Evolutionary conservation across 2,797 vertebrate species (phyloP).

Genomic region (Dromococcyx pavoninus): DNA sequence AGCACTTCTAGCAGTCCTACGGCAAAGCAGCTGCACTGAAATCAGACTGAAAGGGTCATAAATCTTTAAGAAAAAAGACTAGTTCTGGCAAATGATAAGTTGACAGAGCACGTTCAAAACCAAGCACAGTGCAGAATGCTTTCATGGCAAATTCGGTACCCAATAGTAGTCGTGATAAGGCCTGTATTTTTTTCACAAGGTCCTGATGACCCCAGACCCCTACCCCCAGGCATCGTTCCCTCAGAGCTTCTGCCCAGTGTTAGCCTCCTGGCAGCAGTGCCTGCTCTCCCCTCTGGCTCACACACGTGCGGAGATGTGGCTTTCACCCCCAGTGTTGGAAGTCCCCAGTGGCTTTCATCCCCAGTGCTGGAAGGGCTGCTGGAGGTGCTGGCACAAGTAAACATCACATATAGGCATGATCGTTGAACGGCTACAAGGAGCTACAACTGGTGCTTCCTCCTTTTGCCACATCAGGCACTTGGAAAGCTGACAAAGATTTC

Average conservation of each 20-base stretch:
- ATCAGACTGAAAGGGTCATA: not conserved
- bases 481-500: not conserved
- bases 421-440: not conserved
- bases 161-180: not conserved
- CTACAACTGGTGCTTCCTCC: not conserved
- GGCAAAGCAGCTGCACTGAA: not conserved
- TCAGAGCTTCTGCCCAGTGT: not conserved
- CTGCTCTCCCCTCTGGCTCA: not conserved
- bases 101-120: not conserved
- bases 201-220: not conserved
- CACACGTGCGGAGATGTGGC: fast-evolving
- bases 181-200: not conserved
- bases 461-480: not conserved
- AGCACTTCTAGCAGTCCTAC: not conserved
- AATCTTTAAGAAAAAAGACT: not conserved
- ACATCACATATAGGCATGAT: fast-evolving
- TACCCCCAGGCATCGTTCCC: fast-evolving
- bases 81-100: not conserved
- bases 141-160: not conserved
- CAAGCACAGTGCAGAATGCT: not conserved
- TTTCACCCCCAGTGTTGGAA: not conserved
- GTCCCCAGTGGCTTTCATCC: not conserved
- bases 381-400: not conserved
- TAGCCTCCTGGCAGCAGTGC: not conserved
- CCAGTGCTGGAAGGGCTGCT: not conserved